phyloP scores from a whole-genome alignment of 2,113 vertebrate genomes.

The Geococcyx californianus region DNA sequence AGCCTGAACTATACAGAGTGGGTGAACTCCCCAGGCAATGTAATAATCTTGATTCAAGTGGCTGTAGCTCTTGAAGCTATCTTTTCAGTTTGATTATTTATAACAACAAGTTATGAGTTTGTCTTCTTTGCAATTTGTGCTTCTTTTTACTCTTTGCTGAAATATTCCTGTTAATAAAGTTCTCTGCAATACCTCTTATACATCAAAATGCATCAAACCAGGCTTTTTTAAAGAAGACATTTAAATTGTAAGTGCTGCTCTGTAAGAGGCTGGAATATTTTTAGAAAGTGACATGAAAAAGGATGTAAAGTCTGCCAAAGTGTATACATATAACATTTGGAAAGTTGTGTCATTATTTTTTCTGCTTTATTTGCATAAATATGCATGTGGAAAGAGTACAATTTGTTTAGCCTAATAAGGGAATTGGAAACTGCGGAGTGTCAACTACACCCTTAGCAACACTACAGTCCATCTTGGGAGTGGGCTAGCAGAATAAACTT shows the following conservation, averaged over 20 bases:
- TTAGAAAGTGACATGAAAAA: background rate
- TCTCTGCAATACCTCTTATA: background rate
- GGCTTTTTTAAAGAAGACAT: background rate
- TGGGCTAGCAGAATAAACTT: background rate
- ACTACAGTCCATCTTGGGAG: background rate
- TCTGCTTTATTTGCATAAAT: background rate
- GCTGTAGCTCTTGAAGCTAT: background rate
- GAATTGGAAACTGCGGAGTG: background rate
- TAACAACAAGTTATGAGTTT: background rate
- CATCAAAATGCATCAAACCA: background rate
- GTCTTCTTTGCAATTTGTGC: background rate
- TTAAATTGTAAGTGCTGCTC: background rate
- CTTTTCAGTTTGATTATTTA: background rate
- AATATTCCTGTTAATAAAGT: background rate
- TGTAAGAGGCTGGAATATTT: background rate
- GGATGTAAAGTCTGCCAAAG: background rate
- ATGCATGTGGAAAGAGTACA: background rate
- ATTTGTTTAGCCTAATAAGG: background rate
- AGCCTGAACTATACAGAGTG: background rate
- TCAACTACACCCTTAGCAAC: background rate
- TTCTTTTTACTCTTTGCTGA: background rate
- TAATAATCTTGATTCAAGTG: background rate
- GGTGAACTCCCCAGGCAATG: background rate
- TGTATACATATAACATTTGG: background rate
- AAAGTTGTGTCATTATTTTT: background rate